Conservation (phyloP, 2,797 vertebrate genomes). For the Thaleichthys pacificus region DNA sequence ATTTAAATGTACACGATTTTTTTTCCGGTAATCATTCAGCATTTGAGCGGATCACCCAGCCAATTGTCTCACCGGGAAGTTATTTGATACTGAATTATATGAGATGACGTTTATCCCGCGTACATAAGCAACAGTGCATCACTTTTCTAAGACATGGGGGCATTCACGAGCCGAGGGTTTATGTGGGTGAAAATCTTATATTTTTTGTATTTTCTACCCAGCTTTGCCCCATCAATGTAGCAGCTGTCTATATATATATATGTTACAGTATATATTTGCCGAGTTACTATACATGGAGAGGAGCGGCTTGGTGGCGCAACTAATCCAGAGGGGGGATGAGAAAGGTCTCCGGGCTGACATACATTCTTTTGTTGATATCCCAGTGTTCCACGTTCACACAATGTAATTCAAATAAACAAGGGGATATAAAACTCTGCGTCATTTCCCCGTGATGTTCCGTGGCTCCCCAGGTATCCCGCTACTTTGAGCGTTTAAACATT, state of each 20-base stretch:
- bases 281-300: conserved; percentile 84
- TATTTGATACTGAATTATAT: conserved; percentile 2
- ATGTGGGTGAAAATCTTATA: background rate
- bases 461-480: conserved; percentile 15
- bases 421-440: conserved; percentile 13
- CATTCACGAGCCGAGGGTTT: background rate
- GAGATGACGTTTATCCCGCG: background rate
- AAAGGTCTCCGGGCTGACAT: conserved; percentile 14
- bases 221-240: conserved; percentile 23
- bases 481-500: conserved; percentile 19
- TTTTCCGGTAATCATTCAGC: background rate
- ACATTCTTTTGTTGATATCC: background rate
- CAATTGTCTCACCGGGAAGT: background rate
- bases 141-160: background rate
- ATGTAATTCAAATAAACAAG: background rate
- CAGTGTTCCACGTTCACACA: background rate
- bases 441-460: conserved; percentile 14
- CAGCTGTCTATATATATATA: conserved; percentile 1
- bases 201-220: conserved; percentile 15
- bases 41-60: background rate
- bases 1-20: background rate
- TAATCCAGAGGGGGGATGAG: conserved; percentile 46
- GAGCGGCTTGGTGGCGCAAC: conserved; percentile 70
- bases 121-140: background rate
- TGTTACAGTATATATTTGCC: conserved; percentile 62